Percentiles rank a stretch among this genome's conserved stretches.
Conservation (phyloP, 2,888 invertebrate genomes). For the Buathra laborator region DNA sequence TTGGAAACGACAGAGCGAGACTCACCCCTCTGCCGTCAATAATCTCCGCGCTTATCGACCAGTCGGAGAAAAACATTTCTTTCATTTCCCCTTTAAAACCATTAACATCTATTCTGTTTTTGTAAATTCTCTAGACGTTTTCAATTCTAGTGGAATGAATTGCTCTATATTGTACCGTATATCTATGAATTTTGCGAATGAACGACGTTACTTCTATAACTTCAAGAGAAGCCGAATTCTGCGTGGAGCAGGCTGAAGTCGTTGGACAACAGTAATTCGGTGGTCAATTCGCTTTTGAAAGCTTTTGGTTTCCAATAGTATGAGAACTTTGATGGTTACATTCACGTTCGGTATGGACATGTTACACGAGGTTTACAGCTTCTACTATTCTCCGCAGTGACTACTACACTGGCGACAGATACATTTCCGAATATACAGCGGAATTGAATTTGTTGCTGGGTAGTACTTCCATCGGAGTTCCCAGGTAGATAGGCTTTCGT, state of each 20-base stretch:
- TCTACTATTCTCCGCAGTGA: background rate
- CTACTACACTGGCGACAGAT: constrained; percentile 24
- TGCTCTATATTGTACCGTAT: background rate
- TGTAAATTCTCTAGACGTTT: background rate
- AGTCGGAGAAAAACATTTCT: background rate
- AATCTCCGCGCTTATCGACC: constrained; percentile 12
- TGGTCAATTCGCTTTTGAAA: constrained; percentile 21
- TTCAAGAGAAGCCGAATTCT: background rate
- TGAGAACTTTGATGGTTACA: constrained; percentile 40
- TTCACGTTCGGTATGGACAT: constrained; percentile 41
- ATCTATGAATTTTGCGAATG: background rate
- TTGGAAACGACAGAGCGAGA: constrained; percentile 34
- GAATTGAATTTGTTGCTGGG: constrained; percentile 53
- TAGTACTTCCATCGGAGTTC: no score
- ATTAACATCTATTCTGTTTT: background rate
- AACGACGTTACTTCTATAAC: background rate
- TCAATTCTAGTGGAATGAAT: background rate
- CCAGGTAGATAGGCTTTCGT: constrained; percentile 31
- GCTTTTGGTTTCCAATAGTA: constrained; percentile 44
- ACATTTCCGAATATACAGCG: constrained; percentile 47
- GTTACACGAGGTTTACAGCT: constrained; percentile 47
- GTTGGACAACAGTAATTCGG: constrained; percentile 26
- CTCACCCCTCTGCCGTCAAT: constrained; percentile 52
- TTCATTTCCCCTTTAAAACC: background rate
- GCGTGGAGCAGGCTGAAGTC: constrained; percentile 4